Percentiles rank a stretch among this genome's conserved stretches.
Conservation (phyloP, 2,888 invertebrate genomes). For the Himalopsyche japonica region DNA sequence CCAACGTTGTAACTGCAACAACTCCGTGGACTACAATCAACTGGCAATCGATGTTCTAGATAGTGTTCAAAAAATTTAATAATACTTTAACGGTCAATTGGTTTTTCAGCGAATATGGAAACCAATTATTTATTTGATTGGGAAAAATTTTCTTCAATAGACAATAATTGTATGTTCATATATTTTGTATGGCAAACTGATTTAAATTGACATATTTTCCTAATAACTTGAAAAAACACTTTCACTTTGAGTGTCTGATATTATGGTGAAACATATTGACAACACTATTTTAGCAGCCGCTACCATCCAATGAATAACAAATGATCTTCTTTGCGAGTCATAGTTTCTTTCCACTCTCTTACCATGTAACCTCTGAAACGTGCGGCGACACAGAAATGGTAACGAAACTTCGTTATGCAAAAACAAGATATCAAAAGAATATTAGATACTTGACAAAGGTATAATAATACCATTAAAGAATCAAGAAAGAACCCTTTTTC, state of each 20-base stretch:
- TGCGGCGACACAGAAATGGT: background rate
- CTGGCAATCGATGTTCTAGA: too few species aligned
- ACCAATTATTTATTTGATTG: too few species aligned
- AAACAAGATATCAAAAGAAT: constrained; percentile 15
- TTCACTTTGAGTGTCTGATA: background rate
- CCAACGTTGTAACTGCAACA: too few species aligned
- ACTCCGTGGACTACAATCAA: too few species aligned
- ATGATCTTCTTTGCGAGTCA: constrained; percentile 7
- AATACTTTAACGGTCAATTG: too few species aligned
- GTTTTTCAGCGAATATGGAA: too few species aligned
- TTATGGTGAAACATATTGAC: background rate
- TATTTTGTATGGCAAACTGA: too few species aligned
- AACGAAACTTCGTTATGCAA: constrained; percentile 4
- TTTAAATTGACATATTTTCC: background rate
- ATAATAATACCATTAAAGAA: background rate
- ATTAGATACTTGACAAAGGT: constrained; percentile 5
- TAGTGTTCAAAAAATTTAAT: too few species aligned
- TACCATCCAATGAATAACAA: constrained; percentile 25
- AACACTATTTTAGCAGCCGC: constrained; percentile 2
- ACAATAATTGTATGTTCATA: too few species aligned
- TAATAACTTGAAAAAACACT: background rate
- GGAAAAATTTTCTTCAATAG: too few species aligned
- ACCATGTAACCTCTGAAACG: background rate
- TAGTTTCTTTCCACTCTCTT: background rate
- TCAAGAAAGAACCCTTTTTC: background rate